Evolutionary conservation across 1,140 invertebrate genomes (phyloP), one percentile per base, ranked within the genome.

Genomic region (Dermatophagoides farinae): DNA sequence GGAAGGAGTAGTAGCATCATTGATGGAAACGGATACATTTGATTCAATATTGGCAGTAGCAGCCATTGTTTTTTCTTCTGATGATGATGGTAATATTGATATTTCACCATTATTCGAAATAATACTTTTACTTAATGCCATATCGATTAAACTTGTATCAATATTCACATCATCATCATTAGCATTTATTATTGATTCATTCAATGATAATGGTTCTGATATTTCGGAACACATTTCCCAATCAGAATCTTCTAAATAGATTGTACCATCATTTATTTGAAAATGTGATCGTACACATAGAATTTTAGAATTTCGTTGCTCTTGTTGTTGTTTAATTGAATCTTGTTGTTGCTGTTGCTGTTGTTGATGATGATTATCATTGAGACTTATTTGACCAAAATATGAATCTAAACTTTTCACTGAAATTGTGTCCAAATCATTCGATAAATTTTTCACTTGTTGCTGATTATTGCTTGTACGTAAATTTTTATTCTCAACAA

Each of bases 151-250:
- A 18, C 22, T 50, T 50, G 47, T 11, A 50, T 20, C n/a, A 5
- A 18, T 50, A 12, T 50, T 20, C 2, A 43, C 10, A 43, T 43
- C n/a, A 44, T 44, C 10, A 20, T 44, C 5, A 44, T 44, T 44
- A 2, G 18, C 6, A 20, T 44, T 44, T 20, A 44, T 20, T 10
- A 12, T 50, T 50, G 47, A 20, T 12, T 12, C 47, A 55, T 55
- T 55, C 6, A 55, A 25, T 44, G 53, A 55, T n/a, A 25, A 25
- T 12, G 25, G 53, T 44, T 55, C 53, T 1, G 53, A 55, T 4
- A 55, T 44, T 25, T 55, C 53, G 1, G 53, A 55, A 44, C 53
- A 55, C 53, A 55, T 55, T 55, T 55, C 53, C 53, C 53, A 55
- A 25, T 55, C 53, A 1, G 53, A 55, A 40, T 55, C 53, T 40